phyloP scores from a whole-genome alignment of 2,888 invertebrate genomes.

The Sepiola atlantica region DNA sequence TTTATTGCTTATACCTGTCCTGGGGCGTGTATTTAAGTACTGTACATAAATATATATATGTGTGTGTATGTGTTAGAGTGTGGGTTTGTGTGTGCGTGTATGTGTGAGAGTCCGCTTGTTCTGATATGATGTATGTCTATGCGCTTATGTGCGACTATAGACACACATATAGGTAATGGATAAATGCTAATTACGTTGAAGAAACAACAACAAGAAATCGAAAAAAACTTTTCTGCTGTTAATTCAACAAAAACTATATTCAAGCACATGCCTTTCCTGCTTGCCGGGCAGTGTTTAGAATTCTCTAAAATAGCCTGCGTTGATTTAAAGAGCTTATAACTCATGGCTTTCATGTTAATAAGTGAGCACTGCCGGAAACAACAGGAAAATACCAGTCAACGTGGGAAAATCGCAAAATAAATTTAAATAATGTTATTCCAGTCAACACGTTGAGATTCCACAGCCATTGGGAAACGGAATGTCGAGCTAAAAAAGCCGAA shows the following conservation, averaged over 20 bases:
- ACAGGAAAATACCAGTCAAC: neutral
- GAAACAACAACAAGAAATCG: too few species aligned
- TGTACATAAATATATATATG: neutral
- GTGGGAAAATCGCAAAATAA: neutral
- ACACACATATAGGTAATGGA: neutral
- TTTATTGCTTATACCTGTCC: too few species aligned
- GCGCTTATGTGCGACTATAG: neutral
- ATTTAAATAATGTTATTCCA: neutral
- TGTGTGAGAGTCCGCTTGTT: too few species aligned
- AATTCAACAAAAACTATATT: neutral
- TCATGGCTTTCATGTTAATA: constrained; percentile 14
- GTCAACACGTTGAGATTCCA: neutral
- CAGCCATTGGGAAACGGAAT: neutral
- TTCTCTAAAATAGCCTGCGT: neutral
- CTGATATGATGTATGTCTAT: too few species aligned
- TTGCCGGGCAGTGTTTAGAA: neutral
- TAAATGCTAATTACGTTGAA: constrained; percentile 32
- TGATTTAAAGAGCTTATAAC: constrained; percentile 32
- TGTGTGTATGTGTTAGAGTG: neutral
- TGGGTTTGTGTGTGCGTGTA: too few species aligned
- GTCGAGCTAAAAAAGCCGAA: neutral
- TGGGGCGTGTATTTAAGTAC: too few species aligned
- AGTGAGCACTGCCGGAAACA: neutral
- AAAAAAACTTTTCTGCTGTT: neutral
- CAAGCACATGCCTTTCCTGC: neutral